These are phyloP conservation scores for Hypolimnas misippus DNA, from an alignment of 2,888 invertebrate genomes.

Conservation along the genomic window DNA sequence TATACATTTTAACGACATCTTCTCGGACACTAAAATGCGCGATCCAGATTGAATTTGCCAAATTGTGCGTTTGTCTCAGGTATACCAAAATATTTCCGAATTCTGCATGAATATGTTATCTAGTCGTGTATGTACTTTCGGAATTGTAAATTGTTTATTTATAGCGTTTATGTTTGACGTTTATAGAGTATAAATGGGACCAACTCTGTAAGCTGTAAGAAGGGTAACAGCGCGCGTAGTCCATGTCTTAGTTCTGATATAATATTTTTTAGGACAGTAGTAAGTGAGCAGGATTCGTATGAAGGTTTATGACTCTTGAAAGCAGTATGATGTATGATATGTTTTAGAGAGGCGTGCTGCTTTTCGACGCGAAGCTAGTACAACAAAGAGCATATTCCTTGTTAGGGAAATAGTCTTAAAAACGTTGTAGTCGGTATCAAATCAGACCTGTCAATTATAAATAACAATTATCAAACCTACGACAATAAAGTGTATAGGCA, in stretches of 20 bases:
- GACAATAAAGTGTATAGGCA: too few species aligned
- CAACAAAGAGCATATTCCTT: constrained; percentile 72
- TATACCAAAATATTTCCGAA: constrained; percentile 83
- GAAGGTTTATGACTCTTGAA: constrained; percentile 68
- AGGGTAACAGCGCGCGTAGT: constrained; percentile 54
- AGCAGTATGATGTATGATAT: constrained; percentile 79
- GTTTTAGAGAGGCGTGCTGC: constrained; percentile 79
- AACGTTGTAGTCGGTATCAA: constrained; percentile 51
- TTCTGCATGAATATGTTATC: constrained; percentile 83
- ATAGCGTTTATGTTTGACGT: constrained; percentile 74
- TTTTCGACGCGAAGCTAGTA: constrained; percentile 70
- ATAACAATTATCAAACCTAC: constrained; percentile 32
- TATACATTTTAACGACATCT: constrained; percentile 21
- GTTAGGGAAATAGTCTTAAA: constrained; percentile 36
- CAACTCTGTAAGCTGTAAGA: constrained; percentile 75
- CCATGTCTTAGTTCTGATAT: constrained; percentile 49
- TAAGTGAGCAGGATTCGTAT: constrained; percentile 59
- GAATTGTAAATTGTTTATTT: constrained; percentile 80
- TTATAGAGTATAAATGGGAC: constrained; percentile 78
- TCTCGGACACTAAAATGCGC: constrained; percentile 21
- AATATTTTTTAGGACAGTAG: constrained; percentile 50
- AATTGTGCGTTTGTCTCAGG: constrained; percentile 76
- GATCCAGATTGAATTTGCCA: constrained; percentile 63
- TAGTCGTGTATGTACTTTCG: constrained; percentile 84
- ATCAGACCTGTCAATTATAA: constrained; percentile 73